These are phyloP conservation scores for Drosophila mettleri DNA, from an alignment of 2,888 invertebrate genomes.

Conservation along the genomic window DNA sequence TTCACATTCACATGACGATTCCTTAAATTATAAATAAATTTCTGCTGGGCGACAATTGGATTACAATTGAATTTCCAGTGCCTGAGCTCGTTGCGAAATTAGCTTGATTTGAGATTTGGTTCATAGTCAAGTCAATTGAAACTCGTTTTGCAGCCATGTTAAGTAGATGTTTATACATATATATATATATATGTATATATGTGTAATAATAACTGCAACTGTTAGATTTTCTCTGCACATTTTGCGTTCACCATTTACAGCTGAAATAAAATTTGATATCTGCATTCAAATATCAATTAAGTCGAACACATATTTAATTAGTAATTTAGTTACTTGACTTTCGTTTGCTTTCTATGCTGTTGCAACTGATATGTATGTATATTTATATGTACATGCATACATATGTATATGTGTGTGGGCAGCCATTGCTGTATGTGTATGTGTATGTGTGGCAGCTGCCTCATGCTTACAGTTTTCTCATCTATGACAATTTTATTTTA, in stretches of 20 bases:
- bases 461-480: conserved; percentile 13
- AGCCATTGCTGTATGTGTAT: conserved; percentile 10
- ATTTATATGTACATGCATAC: background rate
- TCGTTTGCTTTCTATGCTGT: conserved; percentile 5
- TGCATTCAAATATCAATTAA: conserved; percentile 8
- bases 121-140: background rate
- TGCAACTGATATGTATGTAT: background rate
- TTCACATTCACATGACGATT: no score
- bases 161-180: background rate
- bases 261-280: background rate
- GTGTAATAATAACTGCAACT: background rate
- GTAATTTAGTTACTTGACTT: background rate
- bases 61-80: conserved; percentile 1
- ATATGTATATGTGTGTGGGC: background rate
- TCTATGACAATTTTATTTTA: conserved; percentile 15
- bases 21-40: background rate
- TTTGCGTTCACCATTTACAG: background rate
- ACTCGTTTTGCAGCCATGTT: background rate
- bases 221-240: background rate
- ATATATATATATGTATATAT: background rate
- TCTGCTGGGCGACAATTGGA: background rate
- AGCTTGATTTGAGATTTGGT: background rate
- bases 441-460: conserved; percentile 8
- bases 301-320: background rate
- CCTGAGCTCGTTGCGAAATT: background rate